phyloP scores from a whole-genome alignment of 30 jellyfish, hydroid and myxozoan genomes.

The Mastigias papua region DNA sequence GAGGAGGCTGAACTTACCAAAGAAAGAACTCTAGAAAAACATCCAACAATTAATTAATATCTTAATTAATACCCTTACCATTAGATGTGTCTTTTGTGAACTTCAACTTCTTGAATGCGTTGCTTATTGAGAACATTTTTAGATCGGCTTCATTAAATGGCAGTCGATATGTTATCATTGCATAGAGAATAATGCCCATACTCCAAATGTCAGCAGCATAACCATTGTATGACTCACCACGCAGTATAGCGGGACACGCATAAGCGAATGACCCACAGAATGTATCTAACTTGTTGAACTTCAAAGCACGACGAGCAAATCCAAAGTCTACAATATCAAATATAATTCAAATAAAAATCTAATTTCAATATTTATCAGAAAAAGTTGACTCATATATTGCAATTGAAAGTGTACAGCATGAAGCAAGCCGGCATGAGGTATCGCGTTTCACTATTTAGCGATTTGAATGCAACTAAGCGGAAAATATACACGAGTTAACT shows the following conservation, averaged over 20 bases:
- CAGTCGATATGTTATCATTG: slow-evolving; percentile 51
- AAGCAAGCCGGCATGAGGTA: no score
- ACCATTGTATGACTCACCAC: slow-evolving; percentile 66
- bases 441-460: no score
- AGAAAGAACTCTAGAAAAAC: no score
- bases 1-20: no score
- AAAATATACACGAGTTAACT: no score
- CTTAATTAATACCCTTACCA: slow-evolving; percentile 18
- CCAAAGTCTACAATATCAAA: slow-evolving; percentile 60
- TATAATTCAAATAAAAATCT: not conserved
- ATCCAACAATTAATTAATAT: no score
- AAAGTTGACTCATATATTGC: not conserved
- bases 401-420: not conserved
- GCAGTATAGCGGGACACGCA: slow-evolving; percentile 70
- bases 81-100: slow-evolving; percentile 58
- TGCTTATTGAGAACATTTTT: slow-evolving; percentile 30
- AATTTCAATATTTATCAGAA: no score
- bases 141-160: slow-evolving; percentile 63
- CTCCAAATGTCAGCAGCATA: slow-evolving; percentile 84
- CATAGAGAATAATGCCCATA: slow-evolving; percentile 67
- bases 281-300: slow-evolving; percentile 23
- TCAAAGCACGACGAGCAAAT: slow-evolving; percentile 62
- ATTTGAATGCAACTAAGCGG: no score
- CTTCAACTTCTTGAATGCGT: slow-evolving; percentile 7
- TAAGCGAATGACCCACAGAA: slow-evolving; percentile 78